Base-by-base conservation (phyloP, 2,888 invertebrate species). In the Eupsilia transversa region DNA sequence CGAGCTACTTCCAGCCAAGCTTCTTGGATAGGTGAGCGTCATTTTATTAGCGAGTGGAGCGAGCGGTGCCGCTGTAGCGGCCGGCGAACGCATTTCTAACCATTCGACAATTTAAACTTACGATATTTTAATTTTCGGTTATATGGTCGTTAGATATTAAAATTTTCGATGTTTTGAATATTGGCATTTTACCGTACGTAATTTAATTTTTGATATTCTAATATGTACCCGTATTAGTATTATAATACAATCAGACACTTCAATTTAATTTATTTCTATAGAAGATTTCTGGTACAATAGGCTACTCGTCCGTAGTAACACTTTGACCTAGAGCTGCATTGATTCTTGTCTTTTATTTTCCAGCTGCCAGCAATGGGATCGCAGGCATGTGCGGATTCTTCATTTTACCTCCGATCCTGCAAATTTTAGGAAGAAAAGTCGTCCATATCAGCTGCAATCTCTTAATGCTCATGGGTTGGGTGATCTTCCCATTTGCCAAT, bases 21-120 rank as follows among this genome's bases (percentile, higher is more conserved):
- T n/a, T 90, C 92, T 9, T 93, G 92, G 92, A 89, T 93, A 46
- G 88, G 93, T 93, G 85, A 86, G 88, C 69, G 20, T 69, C 2
- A 14, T 14, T 57, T 57, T 7, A n/a, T 17, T 46, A n/a, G n/a
- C n/a, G n/a, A n/a, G n/a, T n/a, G n/a, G n/a, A n/a, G n/a, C n/a
- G n/a, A n/a, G n/a, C n/a, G n/a, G n/a, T n/a, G n/a, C n/a, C n/a
- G n/a, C n/a, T n/a, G n/a, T n/a, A n/a, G n/a, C n/a, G n/a, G n/a
- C n/a, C n/a, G n/a, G n/a, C n/a, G n/a, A n/a, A n/a, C n/a, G n/a
- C n/a, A n/a, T n/a, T n/a, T n/a, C n/a, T n/a, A n/a, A n/a, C n/a
- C n/a, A n/a, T n/a, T n/a, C n/a, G n/a, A n/a, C n/a, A n/a, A n/a
- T n/a, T n/a, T n/a, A n/a, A n/a, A n/a, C n/a, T n/a, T n/a, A n/a